Evolutionary conservation across 2,113 vertebrate species (phyloP), one percentile per base, ranked within the genome.

Genomic region (Salvator merianae): DNA sequence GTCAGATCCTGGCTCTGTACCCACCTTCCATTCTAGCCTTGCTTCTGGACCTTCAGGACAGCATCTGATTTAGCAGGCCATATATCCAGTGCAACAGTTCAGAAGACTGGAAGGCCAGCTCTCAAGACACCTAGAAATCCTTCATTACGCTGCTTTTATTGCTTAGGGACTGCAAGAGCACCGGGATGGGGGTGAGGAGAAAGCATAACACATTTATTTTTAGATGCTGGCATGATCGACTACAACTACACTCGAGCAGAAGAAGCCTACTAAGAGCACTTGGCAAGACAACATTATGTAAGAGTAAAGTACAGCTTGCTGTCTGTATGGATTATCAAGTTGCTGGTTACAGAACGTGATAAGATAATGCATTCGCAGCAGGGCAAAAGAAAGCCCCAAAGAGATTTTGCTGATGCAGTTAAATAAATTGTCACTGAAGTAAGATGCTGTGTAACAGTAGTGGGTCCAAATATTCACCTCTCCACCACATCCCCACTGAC

Each of bases 211-310:
- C 43, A 47, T 47, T 1, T 77, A 50, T n/a, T 68, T 86, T 12
- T 83, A 77, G 85, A 34, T 82, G 78, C 72, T 83, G 86, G 30
- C 14, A 40, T 77, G 87, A 91, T 88, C 90, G 86, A 88, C 65
- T 86, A 73, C 13, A 43, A 66, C 83, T 87, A 88, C 85, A 89
- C 79, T 88, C 87, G 85, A 69, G 90, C 92, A 91, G 62, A 87
- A 69, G 65, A 78, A 82, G 59, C 26, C 24, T 22, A 79, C 59
- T 34, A 79, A 75, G 53, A 38, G 1, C 26, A 81, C 81, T 1
- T 1, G 82, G 81, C 65, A 62, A 43, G 22, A 82, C 14, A 3
- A 24, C 1, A 69, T 32, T 70, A 40, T 2, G 7, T 30, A 84
- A 65, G 43, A 70, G 73, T 36, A 83, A 86, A 55, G 12, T 50